These are phyloP conservation scores for Aplysina aerophoba DNA, from an alignment of 37 sponge, comb jelly and placozoan species.

Conservation along the genomic window DNA sequence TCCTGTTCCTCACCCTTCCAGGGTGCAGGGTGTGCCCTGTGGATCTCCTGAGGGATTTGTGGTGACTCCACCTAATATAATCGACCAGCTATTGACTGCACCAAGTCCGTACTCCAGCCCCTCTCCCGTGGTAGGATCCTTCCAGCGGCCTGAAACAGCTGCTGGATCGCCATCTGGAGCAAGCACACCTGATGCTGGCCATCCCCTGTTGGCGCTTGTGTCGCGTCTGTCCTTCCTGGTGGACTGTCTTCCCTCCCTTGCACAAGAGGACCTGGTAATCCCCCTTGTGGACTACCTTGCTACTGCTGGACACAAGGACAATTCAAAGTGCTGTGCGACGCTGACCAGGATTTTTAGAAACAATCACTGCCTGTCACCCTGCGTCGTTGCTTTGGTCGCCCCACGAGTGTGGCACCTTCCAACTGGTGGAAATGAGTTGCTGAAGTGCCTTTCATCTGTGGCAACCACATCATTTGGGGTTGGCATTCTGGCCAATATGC, in stretches of 20 bases:
- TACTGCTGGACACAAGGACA: neutral
- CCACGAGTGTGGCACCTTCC: neutral
- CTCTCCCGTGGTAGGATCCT: neutral
- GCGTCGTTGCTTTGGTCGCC: neutral
- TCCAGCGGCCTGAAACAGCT: neutral
- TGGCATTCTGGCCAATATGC: neutral
- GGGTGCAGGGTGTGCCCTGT: neutral
- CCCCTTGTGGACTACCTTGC: conserved; percentile 16
- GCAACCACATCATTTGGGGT: neutral
- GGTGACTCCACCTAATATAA: neutral
- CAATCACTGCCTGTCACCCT: neutral
- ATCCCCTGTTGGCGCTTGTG: conserved; percentile 7
- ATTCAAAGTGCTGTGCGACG: neutral
- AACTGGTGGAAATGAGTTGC: neutral
- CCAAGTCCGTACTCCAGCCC: conserved; percentile 11
- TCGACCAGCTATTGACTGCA: conserved; percentile 6
- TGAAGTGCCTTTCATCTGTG: neutral
- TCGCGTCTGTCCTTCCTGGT: neutral
- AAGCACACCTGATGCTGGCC: neutral
- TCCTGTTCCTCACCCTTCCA: neutral
- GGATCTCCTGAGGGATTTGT: conserved; percentile 10
- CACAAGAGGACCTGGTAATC: neutral
- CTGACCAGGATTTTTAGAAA: conserved; percentile 15
- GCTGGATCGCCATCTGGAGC: too few relatives aligned
- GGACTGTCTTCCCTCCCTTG: conserved; percentile 1